Base-by-base conservation (phyloP, 35 echinoderm and acorn worm genomes). In the Chiridota heheva region DNA sequence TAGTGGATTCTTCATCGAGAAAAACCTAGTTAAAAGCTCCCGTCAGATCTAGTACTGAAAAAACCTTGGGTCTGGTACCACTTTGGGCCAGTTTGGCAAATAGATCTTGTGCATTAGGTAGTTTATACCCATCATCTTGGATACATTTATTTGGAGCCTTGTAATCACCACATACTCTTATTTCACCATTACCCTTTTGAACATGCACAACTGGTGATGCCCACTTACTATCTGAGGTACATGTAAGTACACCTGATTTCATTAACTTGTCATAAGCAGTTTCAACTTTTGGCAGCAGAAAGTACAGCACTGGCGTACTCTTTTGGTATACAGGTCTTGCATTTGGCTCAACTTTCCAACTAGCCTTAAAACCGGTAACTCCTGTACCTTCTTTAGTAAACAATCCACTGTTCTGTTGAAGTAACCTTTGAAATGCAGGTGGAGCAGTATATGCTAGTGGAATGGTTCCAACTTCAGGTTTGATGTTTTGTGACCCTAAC, bases 1-100 rank as follows among this genome's bases (percentile, higher is more conserved):
- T 78, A 1, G 28, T 18, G 7, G 74, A 78, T 26, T 36, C 32
- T 34, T 70, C 67, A 39, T 70, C 67, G 15, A 42, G 67, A 39
- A 59, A 8, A 12, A 59, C 31, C 38, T 59, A 55, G 43, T 78
- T 36, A 78, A 78, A 78, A 34, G 74, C 74, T 31, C 76, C 53
- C 22, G 76, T 36, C 16, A 80, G 40, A 80, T 80, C 76, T 1
- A 60, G 35, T 17, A 80, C 76, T 3, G 76, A 80, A 40, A 60
- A 60, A 13, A 80, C 76, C 29, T 80, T 80, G 24, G 76, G 76
- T 10, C 30, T 32, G 0, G 7, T 80, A 2, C 76, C 76, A 16
- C 13, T 38, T 42, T 61, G 51, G 26, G 7, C 34, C 16, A 76
- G 56, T 40, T 76, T 47, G 42, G 72, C 72, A 80, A 80, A 80